phyloP scores from a whole-genome alignment of 2,888 invertebrate genomes.

The Bursaphelenchus okinawaensis region DNA sequence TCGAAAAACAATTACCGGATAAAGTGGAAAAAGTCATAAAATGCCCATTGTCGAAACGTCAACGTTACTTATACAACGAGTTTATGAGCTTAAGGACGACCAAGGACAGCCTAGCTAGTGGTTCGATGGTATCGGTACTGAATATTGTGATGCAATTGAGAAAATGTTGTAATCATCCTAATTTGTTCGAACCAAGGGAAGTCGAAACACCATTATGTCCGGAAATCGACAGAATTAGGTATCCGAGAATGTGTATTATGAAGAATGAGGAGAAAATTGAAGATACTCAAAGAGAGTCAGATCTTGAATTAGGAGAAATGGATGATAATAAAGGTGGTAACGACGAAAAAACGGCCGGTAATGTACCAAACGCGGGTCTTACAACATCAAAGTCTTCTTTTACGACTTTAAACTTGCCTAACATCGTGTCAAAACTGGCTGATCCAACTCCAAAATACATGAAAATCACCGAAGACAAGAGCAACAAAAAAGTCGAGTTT shows the following conservation, averaged over 20 bases:
- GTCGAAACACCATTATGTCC: conserved; percentile 78
- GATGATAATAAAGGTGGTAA: too few relatives aligned
- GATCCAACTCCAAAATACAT: too few relatives aligned
- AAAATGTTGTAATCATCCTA: conserved; percentile 89
- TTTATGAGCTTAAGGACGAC: conserved; percentile 97
- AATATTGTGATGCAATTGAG: conserved; percentile 93
- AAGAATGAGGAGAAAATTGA: too few relatives aligned
- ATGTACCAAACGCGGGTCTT: too few relatives aligned
- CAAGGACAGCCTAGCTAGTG: conserved; percentile 81
- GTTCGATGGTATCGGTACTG: conserved; percentile 87
- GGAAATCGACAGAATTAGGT: not conserved
- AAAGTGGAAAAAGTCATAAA: conserved; percentile 91
- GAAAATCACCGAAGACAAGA: too few relatives aligned
- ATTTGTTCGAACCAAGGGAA: conserved; percentile 91
- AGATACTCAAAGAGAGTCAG: too few relatives aligned
- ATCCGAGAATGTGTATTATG: not conserved
- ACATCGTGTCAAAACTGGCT: too few relatives aligned
- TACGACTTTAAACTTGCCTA: too few relatives aligned
- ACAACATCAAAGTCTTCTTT: too few relatives aligned
- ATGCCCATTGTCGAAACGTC: conserved; percentile 88
- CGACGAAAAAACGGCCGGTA: too few relatives aligned
- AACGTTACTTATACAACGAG: conserved; percentile 94
- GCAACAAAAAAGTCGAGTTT: too few relatives aligned
- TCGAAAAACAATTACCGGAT: conserved; percentile 92
- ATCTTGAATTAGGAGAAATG: too few relatives aligned